A percentile compares a stretch with the other conserved stretches of the same genome.
These are phyloP conservation scores for Brachyistius frenatus DNA, from an alignment of 2,113 vertebrate species.

Conservation along the genomic window DNA sequence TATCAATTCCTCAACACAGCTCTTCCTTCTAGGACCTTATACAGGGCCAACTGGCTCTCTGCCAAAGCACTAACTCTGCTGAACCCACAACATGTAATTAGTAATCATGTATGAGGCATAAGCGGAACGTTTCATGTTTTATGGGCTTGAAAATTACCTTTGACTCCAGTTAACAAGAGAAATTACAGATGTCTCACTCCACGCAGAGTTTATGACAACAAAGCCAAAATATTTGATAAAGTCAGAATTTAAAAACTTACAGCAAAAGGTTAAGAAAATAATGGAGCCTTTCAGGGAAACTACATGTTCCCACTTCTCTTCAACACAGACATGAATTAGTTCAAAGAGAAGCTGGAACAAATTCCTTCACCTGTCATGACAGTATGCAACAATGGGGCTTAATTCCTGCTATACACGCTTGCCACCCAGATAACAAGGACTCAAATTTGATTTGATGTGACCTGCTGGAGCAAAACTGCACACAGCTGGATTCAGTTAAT, in stretches of 20 bases:
- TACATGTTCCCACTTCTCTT: not conserved
- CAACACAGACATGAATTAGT: not conserved
- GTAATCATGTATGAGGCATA: not conserved
- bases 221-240: too few relatives aligned
- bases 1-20: not conserved
- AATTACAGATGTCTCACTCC: too few relatives aligned
- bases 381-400: slow-evolving; percentile 17
- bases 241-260: too few relatives aligned
- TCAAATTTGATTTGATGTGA: slow-evolving; percentile 54
- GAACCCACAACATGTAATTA: not conserved
- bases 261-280: not conserved
- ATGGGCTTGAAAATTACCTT: too few relatives aligned
- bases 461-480: slow-evolving; percentile 26
- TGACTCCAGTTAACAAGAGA: too few relatives aligned
- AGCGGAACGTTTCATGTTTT: not conserved
- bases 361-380: slow-evolving; percentile 50
- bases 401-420: slow-evolving; percentile 19
- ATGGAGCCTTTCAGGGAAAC: not conserved
- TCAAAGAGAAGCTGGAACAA: slow-evolving; percentile 3
- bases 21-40: not conserved
- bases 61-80: not conserved
- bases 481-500: slow-evolving; percentile 65
- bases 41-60: too few relatives aligned
- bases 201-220: too few relatives aligned
- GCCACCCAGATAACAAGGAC: slow-evolving; percentile 15